Conservation (phyloP, 1,140 invertebrate genomes). For the Tyrophagus putrescentiae region DNA sequence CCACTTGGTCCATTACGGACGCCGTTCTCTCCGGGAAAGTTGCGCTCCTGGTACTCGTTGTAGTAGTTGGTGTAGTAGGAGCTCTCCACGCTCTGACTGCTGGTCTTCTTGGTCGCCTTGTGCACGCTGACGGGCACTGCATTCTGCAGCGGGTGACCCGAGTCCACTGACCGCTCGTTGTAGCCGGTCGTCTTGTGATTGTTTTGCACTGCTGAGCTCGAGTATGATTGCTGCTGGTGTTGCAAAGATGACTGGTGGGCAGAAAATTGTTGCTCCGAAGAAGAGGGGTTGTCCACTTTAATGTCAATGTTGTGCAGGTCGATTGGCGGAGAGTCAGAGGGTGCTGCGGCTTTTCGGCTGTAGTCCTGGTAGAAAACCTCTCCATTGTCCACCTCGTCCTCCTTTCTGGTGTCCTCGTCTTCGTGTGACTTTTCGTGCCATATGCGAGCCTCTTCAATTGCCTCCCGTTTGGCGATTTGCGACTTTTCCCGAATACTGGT, state of each 20-base stretch:
- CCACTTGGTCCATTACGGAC: background rate
- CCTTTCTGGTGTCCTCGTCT: slow-evolving; percentile 3
- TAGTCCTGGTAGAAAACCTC: background rate
- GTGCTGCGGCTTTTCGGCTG: background rate
- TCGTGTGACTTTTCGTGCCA: slow-evolving; percentile 29
- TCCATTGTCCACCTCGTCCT: slow-evolving; percentile 19
- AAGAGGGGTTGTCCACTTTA: background rate
- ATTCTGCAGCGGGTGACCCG: too few species aligned
- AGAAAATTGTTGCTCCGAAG: too few species aligned
- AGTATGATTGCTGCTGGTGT: too few species aligned
- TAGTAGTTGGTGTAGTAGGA: slow-evolving; percentile 8
- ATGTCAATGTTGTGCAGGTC: slow-evolving; percentile 10
- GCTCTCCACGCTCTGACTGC: background rate
- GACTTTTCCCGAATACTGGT: slow-evolving; percentile 88
- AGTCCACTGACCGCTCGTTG: background rate
- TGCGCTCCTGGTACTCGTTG: background rate
- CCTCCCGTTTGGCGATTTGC: slow-evolving; percentile 83
- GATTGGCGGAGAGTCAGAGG: background rate
- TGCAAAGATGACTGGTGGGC: too few species aligned
- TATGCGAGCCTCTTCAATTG: slow-evolving; percentile 63
- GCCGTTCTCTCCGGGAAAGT: background rate
- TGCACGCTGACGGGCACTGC: too few species aligned
- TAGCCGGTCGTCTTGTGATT: too few species aligned
- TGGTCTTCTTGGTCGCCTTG: background rate
- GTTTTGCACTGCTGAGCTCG: too few species aligned